These are phyloP conservation scores for Osmerus mordax DNA, from an alignment of 2,113 vertebrate species.

Conservation along the genomic window DNA sequence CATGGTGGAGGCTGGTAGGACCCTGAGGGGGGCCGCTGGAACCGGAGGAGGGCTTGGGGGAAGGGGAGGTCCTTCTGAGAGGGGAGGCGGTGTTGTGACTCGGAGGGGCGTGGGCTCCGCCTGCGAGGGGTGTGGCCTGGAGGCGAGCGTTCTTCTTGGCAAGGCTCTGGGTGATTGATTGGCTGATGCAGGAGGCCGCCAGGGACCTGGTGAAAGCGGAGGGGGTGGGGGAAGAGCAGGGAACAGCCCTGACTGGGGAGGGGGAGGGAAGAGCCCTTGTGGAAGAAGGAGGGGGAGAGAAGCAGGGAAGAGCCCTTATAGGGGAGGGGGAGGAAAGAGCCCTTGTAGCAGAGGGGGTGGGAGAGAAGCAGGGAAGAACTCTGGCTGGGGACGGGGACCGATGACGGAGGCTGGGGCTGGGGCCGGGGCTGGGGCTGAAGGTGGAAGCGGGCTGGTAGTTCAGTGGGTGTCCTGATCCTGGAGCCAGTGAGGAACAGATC, in stretches of 20 bases:
- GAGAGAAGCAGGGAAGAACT: slow-evolving; percentile 43
- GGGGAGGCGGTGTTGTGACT: slow-evolving; percentile 15
- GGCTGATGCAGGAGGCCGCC: slow-evolving; percentile 81
- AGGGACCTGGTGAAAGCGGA: slow-evolving; percentile 72
- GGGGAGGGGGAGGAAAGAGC: slow-evolving; percentile 56
- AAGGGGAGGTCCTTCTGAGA: slow-evolving; percentile 42
- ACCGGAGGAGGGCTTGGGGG: slow-evolving; percentile 39
- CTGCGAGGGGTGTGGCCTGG: slow-evolving; percentile 16
- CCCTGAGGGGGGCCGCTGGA: not conserved
- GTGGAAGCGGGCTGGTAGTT: slow-evolving; percentile 19
- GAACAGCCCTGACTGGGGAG: slow-evolving; percentile 37
- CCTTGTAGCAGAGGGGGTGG: slow-evolving; percentile 49
- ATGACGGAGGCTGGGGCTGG: not conserved
- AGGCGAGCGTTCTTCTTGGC: slow-evolving; percentile 58
- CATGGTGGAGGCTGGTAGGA: not conserved
- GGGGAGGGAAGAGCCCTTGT: slow-evolving; percentile 5
- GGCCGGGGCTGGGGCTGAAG: slow-evolving; percentile 20
- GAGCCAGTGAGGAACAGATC: not conserved
- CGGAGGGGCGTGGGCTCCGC: not conserved
- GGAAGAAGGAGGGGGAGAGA: slow-evolving; percentile 14
- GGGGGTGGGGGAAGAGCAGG: slow-evolving; percentile 50
- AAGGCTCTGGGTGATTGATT: slow-evolving; percentile 81
- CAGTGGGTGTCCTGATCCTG: not conserved
- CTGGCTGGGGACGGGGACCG: slow-evolving; percentile 45
- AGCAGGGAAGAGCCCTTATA: slow-evolving; percentile 31